Evolutionary conservation across 1,140 invertebrate species (phyloP).

Genomic region (Drosophila trapezifrons): DNA sequence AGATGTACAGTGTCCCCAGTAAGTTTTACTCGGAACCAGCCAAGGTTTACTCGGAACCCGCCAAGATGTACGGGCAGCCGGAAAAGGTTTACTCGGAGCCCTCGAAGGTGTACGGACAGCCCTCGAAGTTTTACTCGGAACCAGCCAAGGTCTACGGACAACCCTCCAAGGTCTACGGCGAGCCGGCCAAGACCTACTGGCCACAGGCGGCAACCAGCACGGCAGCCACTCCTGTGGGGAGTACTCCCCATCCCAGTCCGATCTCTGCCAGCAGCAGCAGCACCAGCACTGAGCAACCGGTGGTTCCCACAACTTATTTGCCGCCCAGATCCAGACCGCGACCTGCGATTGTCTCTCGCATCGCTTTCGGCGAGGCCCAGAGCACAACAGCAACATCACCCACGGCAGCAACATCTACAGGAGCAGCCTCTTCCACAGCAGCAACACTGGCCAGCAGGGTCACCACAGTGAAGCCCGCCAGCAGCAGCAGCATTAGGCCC

Average conservation of each 20-base stretch:
- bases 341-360: slow-evolving; percentile 84
- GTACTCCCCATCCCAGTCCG: slow-evolving; percentile 15
- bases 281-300: slow-evolving; percentile 12
- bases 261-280: slow-evolving; percentile 10
- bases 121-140: slow-evolving; percentile 86
- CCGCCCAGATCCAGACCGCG: slow-evolving; percentile 68
- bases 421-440: slow-evolving; percentile 5
- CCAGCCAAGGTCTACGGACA: slow-evolving; percentile 86
- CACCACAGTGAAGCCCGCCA: slow-evolving; percentile 36
- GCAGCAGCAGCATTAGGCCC: slow-evolving; percentile 47
- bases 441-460: slow-evolving; percentile 44
- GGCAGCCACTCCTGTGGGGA: slow-evolving; percentile 4
- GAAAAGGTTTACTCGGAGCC: slow-evolving; percentile 88
- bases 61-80: slow-evolving; percentile 88
- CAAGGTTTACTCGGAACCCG: slow-evolving; percentile 87
- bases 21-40: slow-evolving; percentile 87
- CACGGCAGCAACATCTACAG: slow-evolving; percentile 25
- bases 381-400: slow-evolving; percentile 62
- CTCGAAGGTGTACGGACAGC: slow-evolving; percentile 87
- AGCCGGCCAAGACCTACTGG: slow-evolving; percentile 85
- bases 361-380: slow-evolving; percentile 79
- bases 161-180: slow-evolving; percentile 85
- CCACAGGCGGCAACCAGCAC: slow-evolving; percentile 69
- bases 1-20: slow-evolving; percentile 86
- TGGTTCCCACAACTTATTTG: slow-evolving; percentile 67